Conservation (phyloP, 2,113 vertebrate species). For the Epinephelus fuscoguttatus region DNA sequence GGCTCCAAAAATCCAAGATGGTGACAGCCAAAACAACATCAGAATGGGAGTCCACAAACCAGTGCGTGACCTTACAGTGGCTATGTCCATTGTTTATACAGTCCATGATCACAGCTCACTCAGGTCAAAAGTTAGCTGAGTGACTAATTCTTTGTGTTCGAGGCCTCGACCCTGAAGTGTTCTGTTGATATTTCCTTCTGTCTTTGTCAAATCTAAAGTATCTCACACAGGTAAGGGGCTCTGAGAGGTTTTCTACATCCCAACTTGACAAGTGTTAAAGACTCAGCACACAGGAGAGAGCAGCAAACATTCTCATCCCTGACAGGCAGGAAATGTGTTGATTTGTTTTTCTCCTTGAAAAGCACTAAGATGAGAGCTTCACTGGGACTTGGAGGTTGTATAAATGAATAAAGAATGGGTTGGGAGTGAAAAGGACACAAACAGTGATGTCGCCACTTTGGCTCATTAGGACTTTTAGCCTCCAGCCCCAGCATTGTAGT, state of each 20-base stretch:
- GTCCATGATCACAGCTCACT: background rate
- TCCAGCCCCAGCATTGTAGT: background rate
- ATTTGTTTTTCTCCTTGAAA: slow-evolving; percentile 60
- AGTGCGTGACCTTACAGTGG: no score
- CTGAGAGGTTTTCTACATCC: slow-evolving; percentile 34
- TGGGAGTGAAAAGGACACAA: slow-evolving; percentile 14
- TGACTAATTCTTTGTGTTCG: background rate
- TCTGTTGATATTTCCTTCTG: slow-evolving; percentile 21
- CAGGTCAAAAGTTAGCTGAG: background rate
- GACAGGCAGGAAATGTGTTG: slow-evolving; percentile 68
- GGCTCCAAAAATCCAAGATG: no score
- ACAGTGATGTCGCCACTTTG: slow-evolving; percentile 21
- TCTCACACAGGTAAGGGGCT: slow-evolving; percentile 29
- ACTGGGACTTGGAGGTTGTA: slow-evolving; percentile 25
- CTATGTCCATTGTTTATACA: no score
- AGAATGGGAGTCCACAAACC: no score
- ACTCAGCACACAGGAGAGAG: slow-evolving; percentile 45
- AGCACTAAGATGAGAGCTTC: slow-evolving; percentile 36
- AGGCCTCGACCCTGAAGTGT: slow-evolving; percentile 5
- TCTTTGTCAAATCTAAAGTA: slow-evolving; percentile 32
- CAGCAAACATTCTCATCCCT: slow-evolving; percentile 42
- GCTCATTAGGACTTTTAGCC: slow-evolving; percentile 49
- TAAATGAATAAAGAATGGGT: slow-evolving; percentile 46
- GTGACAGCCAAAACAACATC: no score
- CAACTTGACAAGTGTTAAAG: slow-evolving; percentile 71